Base-by-base conservation (phyloP, 2,888 invertebrate species). In the Tinea semifulvella region DNA sequence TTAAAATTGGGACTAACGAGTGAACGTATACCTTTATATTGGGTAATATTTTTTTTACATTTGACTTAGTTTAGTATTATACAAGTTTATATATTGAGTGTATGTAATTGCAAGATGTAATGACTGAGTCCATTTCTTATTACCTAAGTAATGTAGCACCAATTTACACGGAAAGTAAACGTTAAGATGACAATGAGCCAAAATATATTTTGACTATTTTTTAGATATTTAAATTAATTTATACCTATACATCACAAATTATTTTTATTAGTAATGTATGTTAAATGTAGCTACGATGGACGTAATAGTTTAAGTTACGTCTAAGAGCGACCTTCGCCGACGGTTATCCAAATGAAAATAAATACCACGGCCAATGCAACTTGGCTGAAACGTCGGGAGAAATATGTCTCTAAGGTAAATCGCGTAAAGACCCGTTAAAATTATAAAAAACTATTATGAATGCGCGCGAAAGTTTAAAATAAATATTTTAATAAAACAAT, bases 71-170 rank as follows among this genome's bases (percentile, higher is more conserved):
- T 13, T 10, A 13, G 4, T 35, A 13, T 35, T 38, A 38, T 38
- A 19, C 20, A 11, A n/a, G 16, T 38, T 38, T 10, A 19, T 13
- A 31, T 31, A 31, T 31, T 31, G 31, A 31, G 7, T 31, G 31
- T 3, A 17, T 36, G 36, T 6, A 16, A 35, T 35, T 16, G 2
- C 11, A 40, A 22, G 5, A 40, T 40, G 17, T n/a, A n/a, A 38
- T 13, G 11, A n/a, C 22, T 22, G 20, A n/a, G 22, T 40, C 40
- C 13, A 40, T 40, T 22, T 11, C 11, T 63, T 60, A 61, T 61
- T 61, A 62, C 66, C 51, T 48, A 51, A 48, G 50, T 50, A 61
- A 60, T 53, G 47, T 56, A 61, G 71, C 66, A 69, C 70, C 71
- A 66, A 68, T 68, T 63, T 67, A 48, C 47, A 45, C 35, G 46